Conservation (phyloP, 2,888 invertebrate species). For the Heliconius ismenius region DNA sequence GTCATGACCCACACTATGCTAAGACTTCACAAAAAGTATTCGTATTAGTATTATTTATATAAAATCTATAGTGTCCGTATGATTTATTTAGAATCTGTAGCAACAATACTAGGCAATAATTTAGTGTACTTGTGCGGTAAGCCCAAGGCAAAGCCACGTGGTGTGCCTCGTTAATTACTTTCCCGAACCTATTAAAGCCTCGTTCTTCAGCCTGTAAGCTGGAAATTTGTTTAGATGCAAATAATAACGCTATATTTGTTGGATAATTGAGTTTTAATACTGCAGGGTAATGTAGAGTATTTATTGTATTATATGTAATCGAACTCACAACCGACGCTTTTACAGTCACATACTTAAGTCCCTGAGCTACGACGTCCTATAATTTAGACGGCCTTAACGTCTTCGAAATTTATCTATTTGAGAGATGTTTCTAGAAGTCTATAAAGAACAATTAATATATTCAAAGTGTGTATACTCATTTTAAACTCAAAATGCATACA, state of each 20-base stretch:
- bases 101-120: not conserved
- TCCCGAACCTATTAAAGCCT: not conserved
- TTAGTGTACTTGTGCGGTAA: not conserved
- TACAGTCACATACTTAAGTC: no score
- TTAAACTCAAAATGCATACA: not conserved
- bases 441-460: not conserved
- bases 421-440: not conserved
- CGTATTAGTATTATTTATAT: no score
- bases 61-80: no score
- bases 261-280: not conserved
- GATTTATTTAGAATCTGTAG: not conserved
- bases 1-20: no score
- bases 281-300: not conserved
- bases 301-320: no score
- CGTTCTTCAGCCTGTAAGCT: not conserved
- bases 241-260: not conserved
- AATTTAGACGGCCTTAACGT: no score
- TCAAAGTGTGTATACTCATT: not conserved
- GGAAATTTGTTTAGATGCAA: conserved; percentile 1
- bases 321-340: no score
- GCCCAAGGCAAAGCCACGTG: not conserved
- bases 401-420: not conserved
- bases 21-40: no score
- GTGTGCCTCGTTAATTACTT: no score
- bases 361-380: no score